These are phyloP conservation scores for Galaxias olidus DNA, from an alignment of 2,797 vertebrate genomes.

Conservation along the genomic window DNA sequence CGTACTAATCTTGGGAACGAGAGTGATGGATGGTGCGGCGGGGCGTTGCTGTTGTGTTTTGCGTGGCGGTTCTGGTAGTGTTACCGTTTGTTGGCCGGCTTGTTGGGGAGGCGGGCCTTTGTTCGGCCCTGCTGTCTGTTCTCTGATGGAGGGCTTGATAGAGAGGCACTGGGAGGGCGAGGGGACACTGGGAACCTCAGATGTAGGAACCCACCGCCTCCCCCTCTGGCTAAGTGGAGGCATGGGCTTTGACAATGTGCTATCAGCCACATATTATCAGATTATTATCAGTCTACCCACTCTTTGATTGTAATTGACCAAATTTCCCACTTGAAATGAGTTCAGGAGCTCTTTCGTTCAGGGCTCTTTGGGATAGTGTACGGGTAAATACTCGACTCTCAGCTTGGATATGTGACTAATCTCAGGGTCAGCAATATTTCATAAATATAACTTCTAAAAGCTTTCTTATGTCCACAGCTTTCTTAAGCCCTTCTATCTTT, in stretches of 20 bases:
- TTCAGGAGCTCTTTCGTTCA: background rate
- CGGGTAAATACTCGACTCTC: too few relatives aligned
- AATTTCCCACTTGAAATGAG: background rate
- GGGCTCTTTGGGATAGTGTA: too few relatives aligned
- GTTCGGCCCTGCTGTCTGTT: slow-evolving; percentile 70
- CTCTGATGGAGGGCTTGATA: slow-evolving; percentile 79
- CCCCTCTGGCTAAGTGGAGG: too few relatives aligned
- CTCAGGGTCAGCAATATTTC: too few relatives aligned
- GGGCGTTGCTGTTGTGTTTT: slow-evolving; percentile 54
- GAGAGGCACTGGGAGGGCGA: slow-evolving; percentile 67
- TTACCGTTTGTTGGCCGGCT: slow-evolving; percentile 89
- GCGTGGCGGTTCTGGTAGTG: slow-evolving; percentile 83
- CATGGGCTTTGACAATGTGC: too few relatives aligned
- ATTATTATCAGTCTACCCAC: background rate
- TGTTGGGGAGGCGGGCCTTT: slow-evolving; percentile 79
- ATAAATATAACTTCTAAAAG: too few relatives aligned
- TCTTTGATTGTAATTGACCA: background rate
- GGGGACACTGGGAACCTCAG: slow-evolving; percentile 55
- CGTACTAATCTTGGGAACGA: slow-evolving; percentile 81
- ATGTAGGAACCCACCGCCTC: slow-evolving; percentile 25
- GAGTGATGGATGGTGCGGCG: slow-evolving; percentile 89
- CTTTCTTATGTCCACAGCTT: too few relatives aligned
- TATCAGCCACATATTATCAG: background rate
- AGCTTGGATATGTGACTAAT: too few relatives aligned
- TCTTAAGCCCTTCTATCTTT: too few relatives aligned